Evolutionary conservation across 1,140 invertebrate genomes (phyloP), one percentile per base, ranked within the genome.

Genomic region (Drosophila sp.): DNA sequence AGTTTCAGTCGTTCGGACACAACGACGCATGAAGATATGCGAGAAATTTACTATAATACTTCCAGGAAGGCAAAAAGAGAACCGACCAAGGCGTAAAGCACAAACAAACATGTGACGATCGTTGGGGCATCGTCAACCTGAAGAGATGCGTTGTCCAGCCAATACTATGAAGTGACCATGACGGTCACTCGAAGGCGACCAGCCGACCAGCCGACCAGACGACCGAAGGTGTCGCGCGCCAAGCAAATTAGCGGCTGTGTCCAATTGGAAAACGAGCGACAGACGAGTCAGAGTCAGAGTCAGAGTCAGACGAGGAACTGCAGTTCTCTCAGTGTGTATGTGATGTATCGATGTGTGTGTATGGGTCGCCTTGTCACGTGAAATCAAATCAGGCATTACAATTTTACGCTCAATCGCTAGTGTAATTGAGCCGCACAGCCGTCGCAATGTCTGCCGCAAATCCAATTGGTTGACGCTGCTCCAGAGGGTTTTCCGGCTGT

Each of bases 321-420:
- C 69, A 67, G 51, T 54, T 54, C 32, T 50, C 50, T 32, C 48
- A 27, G 18, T 45, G 27, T 43, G 13, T 56, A 21, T 40, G 7
- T 61, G 21, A 9, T 38, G 2, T 43, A 14, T 48, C 32, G 50
- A 7, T 16, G 41, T 74, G 61, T 61, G 69, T 58, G 43, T 62
- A 29, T 45, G 29, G 59, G 71, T 72, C 69, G 71, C 74, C 61
- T 72, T 87, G 83, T 83, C 84, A 80, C 76, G 76, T 89, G 80
- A 89, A 90, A 84, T 89, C 77, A 89, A 89, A 89, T 90, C 86
- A 89, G 69, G 84, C 84, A 84, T 89, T 65, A 89, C 84, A 81
- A 89, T 89, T 89, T 89, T 65, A 89, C 72, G 84, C 80, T 78
- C 84, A 89, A 89, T 89, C 77, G 80, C 36, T 48, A 70, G 56